These are phyloP conservation scores for Thalpophila matura DNA, from an alignment of 2,888 invertebrate genomes.

Conservation along the genomic window DNA sequence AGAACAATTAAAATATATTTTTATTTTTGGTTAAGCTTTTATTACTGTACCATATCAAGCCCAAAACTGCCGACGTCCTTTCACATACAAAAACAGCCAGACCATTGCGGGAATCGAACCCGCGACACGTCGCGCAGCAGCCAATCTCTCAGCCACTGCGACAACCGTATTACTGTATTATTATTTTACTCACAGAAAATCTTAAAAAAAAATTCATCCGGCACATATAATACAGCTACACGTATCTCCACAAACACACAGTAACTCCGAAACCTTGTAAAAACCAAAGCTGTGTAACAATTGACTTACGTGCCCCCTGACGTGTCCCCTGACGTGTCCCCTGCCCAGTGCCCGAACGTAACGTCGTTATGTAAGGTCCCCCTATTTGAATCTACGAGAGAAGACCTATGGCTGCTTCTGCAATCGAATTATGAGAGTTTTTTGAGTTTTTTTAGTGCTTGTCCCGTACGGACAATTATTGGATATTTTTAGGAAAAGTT, in stretches of 20 bases:
- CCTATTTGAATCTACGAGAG: slow-evolving; percentile 46
- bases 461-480: not conserved
- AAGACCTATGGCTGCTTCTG: slow-evolving; percentile 18
- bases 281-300: slow-evolving; percentile 47
- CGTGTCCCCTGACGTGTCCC: slow-evolving; percentile 3
- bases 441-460: slow-evolving; percentile 3
- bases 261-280: slow-evolving; percentile 14
- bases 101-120: too few species aligned
- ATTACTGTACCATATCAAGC: too few species aligned
- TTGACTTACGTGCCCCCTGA: slow-evolving; percentile 40
- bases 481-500: not conserved
- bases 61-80: too few species aligned
- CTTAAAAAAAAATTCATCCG: too few species aligned
- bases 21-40: too few species aligned
- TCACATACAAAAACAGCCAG: too few species aligned
- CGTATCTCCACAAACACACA: not conserved
- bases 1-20: too few species aligned
- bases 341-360: slow-evolving; percentile 46
- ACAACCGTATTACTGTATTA: too few species aligned
- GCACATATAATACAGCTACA: not conserved
- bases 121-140: too few species aligned
- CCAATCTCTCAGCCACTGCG: too few species aligned
- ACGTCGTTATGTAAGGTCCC: slow-evolving; percentile 50
- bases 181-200: too few species aligned
- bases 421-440: slow-evolving; percentile 38